Evolutionary conservation across 2,113 vertebrate genomes (phyloP).

Genomic region (Marmota monax): DNA sequence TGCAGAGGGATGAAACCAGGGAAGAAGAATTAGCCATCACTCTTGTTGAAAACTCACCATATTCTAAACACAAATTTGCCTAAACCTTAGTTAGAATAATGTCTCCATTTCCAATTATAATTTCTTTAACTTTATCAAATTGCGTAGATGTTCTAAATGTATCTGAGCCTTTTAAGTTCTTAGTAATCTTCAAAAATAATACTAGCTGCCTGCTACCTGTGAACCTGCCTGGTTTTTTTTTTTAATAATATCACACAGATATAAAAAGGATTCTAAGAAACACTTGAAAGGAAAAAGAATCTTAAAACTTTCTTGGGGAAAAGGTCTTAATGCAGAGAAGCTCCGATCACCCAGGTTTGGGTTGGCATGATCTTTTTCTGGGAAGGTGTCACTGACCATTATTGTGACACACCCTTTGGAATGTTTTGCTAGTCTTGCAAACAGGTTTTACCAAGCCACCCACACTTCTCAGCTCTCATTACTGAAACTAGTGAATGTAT

Average conservation of each 20-base stretch:
- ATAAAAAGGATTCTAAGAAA: constrained; percentile 31
- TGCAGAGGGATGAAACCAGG: neutral
- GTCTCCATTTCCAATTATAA: neutral
- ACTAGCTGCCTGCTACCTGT: neutral
- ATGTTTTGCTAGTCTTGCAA: constrained; percentile 42
- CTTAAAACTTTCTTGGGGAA: neutral
- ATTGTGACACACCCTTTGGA: neutral
- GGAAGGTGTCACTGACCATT: neutral
- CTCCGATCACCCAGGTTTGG: neutral
- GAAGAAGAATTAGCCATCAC: neutral
- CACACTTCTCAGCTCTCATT: constrained; percentile 39
- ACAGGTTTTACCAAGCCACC: constrained; percentile 72
- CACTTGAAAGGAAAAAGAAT: neutral
- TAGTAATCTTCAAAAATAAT: constrained; percentile 48
- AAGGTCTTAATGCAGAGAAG: neutral
- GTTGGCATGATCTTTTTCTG: neutral
- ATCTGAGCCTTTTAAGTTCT: constrained; percentile 6
- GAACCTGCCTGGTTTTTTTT: neutral
- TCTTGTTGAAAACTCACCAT: constrained; percentile 25
- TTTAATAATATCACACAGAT: neutral
- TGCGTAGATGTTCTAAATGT: neutral
- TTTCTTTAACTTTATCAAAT: constrained; percentile 26
- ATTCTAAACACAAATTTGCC: constrained; percentile 11
- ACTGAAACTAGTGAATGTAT: constrained; percentile 42
- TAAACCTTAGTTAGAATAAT: neutral